Evolutionary conservation across 2,113 vertebrate genomes (phyloP).

Genomic region (Ginglymostoma cirratum): DNA sequence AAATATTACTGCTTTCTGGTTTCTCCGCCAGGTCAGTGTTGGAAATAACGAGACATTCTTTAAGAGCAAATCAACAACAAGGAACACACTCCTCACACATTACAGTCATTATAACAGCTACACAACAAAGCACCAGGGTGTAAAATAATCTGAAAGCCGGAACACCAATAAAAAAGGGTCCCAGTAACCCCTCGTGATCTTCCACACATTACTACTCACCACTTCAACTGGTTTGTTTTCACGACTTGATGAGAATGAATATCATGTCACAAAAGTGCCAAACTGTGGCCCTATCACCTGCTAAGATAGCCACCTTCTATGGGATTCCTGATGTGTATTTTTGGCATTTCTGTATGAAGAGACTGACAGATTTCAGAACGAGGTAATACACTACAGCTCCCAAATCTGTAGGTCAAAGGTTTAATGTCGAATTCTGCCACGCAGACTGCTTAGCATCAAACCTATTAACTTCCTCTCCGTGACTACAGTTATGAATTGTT

Average conservation of each 20-base stretch:
- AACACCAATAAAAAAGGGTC: not conserved
- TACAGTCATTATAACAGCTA: not conserved
- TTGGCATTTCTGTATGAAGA: not conserved
- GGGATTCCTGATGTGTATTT: not conserved
- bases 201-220: not conserved
- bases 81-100: not conserved
- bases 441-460: not conserved
- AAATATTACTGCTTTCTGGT: no score
- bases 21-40: no score
- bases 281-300: not conserved
- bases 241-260: not conserved
- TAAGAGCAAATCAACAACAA: not conserved
- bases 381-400: not conserved
- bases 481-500: not conserved
- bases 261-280: not conserved
- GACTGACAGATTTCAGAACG: not conserved
- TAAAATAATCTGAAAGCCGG: not conserved
- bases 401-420: not conserved
- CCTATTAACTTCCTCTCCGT: not conserved
- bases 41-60: not conserved
- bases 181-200: not conserved
- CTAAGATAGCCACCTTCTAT: not conserved
- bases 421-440: not conserved
- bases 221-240: not conserved
- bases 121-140: not conserved